phyloP scores from a whole-genome alignment of 2,888 invertebrate species.

The Hipparchia sbordonii region DNA sequence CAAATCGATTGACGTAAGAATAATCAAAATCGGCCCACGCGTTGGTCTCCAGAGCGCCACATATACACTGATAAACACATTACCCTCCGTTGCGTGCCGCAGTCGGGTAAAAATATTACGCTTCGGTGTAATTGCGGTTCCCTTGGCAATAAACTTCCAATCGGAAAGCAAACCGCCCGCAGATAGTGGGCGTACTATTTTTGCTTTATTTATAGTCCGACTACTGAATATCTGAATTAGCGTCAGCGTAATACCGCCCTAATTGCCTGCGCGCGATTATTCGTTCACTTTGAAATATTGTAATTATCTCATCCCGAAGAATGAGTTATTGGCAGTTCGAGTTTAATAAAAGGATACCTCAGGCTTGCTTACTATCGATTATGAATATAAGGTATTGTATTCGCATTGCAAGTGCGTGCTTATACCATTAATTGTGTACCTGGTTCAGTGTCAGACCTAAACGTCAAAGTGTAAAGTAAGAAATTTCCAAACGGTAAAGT shows the following conservation, averaged over 20 bases:
- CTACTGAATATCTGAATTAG: slow-evolving; percentile 35
- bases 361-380: neutral
- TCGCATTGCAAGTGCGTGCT: too few relatives aligned
- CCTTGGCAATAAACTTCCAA: slow-evolving; percentile 35
- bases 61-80: too few relatives aligned
- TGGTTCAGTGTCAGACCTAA: too few relatives aligned
- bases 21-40: too few relatives aligned
- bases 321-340: slow-evolving; percentile 12
- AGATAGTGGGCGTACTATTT: slow-evolving; percentile 42
- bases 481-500: too few relatives aligned
- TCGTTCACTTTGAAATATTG: slow-evolving; percentile 27
- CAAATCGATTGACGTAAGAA: too few relatives aligned
- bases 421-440: too few relatives aligned
- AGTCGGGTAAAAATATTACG: neutral
- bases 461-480: too few relatives aligned
- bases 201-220: slow-evolving; percentile 40
- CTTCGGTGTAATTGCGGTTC: slow-evolving; percentile 32
- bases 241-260: slow-evolving; percentile 27
- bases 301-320: slow-evolving; percentile 24
- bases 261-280: slow-evolving; percentile 30
- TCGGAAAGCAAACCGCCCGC: slow-evolving; percentile 38
- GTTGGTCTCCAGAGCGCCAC: too few relatives aligned
- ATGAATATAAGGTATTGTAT: too few relatives aligned
- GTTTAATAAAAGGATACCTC: neutral
- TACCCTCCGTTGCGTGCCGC: too few relatives aligned